Percentiles rank a stretch among this genome's conserved stretches.
These are phyloP conservation scores for Pantala flavescens DNA, from an alignment of 1,140 invertebrate genomes.

Conservation along the genomic window DNA sequence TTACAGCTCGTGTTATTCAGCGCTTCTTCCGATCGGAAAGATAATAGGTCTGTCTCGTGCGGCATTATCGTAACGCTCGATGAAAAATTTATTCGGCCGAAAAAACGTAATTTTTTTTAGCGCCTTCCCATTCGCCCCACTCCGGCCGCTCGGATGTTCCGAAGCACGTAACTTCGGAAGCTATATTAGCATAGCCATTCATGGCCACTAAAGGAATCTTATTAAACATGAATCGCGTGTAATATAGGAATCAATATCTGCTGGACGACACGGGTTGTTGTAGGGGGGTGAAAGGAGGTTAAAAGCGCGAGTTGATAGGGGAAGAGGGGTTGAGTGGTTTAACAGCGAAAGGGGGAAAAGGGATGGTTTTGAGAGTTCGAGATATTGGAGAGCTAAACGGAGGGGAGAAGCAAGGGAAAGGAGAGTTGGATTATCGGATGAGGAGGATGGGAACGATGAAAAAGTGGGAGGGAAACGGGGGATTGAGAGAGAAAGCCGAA, in stretches of 20 bases:
- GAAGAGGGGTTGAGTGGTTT: not conserved
- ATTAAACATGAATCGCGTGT: slow-evolving; percentile 6
- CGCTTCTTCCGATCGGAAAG: too few species aligned
- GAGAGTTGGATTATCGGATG: too few species aligned
- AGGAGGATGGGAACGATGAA: not conserved
- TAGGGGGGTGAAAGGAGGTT: not conserved
- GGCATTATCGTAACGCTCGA: too few species aligned
- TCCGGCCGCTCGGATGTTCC: not conserved
- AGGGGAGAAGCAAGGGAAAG: too few species aligned
- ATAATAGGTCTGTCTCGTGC: too few species aligned
- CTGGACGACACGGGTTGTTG: slow-evolving; percentile 6
- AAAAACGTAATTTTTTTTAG: not conserved
- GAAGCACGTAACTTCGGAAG: not conserved
- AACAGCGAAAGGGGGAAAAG: not conserved
- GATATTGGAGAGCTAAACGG: slow-evolving; percentile 7
- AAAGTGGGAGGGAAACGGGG: not conserved
- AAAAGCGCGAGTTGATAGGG: not conserved
- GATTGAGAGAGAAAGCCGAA: not conserved
- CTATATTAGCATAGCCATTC: slow-evolving; percentile 9
- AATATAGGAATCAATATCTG: slow-evolving; percentile 10
- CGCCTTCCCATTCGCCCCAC: not conserved
- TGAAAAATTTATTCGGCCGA: too few species aligned
- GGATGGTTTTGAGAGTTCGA: not conserved
- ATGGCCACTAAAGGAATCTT: slow-evolving; percentile 5
- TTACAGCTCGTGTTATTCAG: too few species aligned